Evolutionary conservation across 2,797 vertebrate genomes (phyloP).

Genomic region (Falco naumanni): DNA sequence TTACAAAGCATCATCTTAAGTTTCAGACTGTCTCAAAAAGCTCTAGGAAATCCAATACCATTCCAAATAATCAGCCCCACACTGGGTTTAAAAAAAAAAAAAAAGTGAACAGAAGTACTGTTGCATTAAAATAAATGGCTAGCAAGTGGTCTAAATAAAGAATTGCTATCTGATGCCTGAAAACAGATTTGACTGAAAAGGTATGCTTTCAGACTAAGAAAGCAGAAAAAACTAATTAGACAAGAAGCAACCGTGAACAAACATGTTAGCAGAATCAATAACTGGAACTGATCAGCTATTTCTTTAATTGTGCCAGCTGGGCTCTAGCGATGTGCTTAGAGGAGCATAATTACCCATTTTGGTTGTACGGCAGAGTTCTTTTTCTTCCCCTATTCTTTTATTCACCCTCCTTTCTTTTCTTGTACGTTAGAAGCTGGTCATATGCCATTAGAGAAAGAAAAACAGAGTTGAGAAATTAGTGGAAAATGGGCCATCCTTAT

Average conservation of each 20-base stretch:
- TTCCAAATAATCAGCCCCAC: conserved; percentile 33
- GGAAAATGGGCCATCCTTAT: conserved; percentile 57
- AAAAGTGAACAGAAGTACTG: conserved; percentile 55
- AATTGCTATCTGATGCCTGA: conserved; percentile 70
- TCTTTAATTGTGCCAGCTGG: conserved; percentile 84
- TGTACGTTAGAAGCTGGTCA: conserved; percentile 64
- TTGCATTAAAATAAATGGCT: conserved; percentile 52
- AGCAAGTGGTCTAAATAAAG: conserved; percentile 63
- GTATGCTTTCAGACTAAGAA: conserved; percentile 80
- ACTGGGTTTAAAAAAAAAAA: conserved; percentile 54
- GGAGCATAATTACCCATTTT: conserved; percentile 77
- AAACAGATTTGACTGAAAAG: conserved; percentile 78
- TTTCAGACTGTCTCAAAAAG: conserved; percentile 3
- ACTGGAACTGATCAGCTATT: conserved; percentile 86
- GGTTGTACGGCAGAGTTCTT: conserved; percentile 63
- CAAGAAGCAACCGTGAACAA: conserved; percentile 84
- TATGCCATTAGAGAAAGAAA: conserved; percentile 72
- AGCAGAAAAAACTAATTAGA: conserved; percentile 83
- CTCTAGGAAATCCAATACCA: conserved; percentile 55
- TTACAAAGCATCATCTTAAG: neutral
- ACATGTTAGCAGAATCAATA: conserved; percentile 86
- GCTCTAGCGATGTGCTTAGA: conserved; percentile 72
- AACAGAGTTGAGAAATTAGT: conserved; percentile 60
- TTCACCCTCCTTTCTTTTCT: conserved; percentile 38
- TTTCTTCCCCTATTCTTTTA: conserved; percentile 47